Percentiles rank a stretch among this genome's conserved stretches.
These are phyloP conservation scores for Hydropsyche betteni DNA, from an alignment of 2,888 invertebrate species.

Conservation along the genomic window DNA sequence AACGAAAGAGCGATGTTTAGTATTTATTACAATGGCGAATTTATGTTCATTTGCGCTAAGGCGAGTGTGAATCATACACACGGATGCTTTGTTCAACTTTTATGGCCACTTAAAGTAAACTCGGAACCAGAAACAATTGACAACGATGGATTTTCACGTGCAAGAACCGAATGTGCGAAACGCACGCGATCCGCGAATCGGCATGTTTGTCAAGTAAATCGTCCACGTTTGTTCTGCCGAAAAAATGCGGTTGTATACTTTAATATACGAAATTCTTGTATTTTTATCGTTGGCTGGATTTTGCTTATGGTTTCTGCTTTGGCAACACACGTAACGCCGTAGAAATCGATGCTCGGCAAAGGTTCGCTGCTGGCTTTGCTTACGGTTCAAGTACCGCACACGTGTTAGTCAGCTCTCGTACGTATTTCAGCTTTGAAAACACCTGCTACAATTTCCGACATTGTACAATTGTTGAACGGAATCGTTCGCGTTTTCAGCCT, in stretches of 20 bases:
- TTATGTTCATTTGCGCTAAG: conserved; percentile 21
- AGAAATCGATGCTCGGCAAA: not conserved
- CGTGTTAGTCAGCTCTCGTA: not conserved
- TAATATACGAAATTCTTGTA: too few relatives aligned
- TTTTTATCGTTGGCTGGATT: too few relatives aligned
- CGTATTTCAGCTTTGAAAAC: not conserved
- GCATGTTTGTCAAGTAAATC: not conserved
- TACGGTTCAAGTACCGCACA: conserved; percentile 12
- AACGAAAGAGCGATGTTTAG: conserved; percentile 27
- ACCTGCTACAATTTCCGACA: conserved; percentile 19
- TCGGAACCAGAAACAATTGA: conserved; percentile 13
- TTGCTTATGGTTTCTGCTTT: too few relatives aligned
- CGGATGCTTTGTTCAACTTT: conserved; percentile 20
- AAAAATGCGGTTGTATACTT: too few relatives aligned
- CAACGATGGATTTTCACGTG: conserved; percentile 4
- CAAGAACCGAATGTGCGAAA: not conserved
- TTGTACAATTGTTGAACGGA: conserved; percentile 8
- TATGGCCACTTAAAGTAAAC: conserved; percentile 4
- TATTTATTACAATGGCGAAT: conserved; percentile 26
- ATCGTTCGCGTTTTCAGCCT: not conserved
- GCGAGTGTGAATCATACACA: conserved; percentile 20
- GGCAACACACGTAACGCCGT: not conserved
- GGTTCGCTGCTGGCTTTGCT: not conserved
- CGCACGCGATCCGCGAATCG: conserved; percentile 8
- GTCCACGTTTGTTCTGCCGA: not conserved